These are phyloP conservation scores for Listronotus oregonensis DNA, from an alignment of 1,140 invertebrate genomes.

Conservation along the genomic window DNA sequence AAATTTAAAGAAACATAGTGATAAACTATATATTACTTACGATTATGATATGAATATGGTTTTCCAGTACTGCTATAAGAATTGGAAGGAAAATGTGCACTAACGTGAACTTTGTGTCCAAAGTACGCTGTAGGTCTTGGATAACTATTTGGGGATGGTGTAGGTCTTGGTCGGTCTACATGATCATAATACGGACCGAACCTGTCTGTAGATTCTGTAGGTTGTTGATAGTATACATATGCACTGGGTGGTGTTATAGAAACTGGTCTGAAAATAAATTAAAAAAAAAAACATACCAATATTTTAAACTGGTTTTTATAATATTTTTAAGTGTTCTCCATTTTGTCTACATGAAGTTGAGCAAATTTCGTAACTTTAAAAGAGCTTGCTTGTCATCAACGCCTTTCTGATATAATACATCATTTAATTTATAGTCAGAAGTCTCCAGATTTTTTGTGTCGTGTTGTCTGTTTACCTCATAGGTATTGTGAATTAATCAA, in stretches of 20 bases:
- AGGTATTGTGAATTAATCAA: no score
- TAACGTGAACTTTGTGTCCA: slow-evolving; percentile 41
- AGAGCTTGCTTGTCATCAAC: no score
- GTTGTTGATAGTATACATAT: slow-evolving; percentile 17
- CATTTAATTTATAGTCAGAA: no score
- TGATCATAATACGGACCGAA: slow-evolving; percentile 32
- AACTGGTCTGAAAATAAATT: slow-evolving; percentile 22
- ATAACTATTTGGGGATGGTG: slow-evolving; percentile 20
- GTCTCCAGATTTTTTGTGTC: no score
- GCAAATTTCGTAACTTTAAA: no score
- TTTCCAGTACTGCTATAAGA: slow-evolving; percentile 20
- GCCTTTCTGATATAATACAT: no score
- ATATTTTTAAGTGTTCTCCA: no score
- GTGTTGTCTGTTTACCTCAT: no score
- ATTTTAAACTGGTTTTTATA: no score
- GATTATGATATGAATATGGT: slow-evolving; percentile 17
- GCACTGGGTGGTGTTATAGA: slow-evolving; percentile 32
- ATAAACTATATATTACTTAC: no score
- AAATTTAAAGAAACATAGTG: no score
- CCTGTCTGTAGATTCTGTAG: slow-evolving; percentile 29
- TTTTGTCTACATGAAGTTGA: no score
- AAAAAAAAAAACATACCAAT: neutral
- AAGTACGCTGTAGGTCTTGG: slow-evolving; percentile 38
- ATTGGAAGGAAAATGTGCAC: slow-evolving; percentile 20
- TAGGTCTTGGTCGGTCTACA: slow-evolving; percentile 19